Conservation (phyloP, 2,888 invertebrate genomes). For the Pherbina coryleti region DNA sequence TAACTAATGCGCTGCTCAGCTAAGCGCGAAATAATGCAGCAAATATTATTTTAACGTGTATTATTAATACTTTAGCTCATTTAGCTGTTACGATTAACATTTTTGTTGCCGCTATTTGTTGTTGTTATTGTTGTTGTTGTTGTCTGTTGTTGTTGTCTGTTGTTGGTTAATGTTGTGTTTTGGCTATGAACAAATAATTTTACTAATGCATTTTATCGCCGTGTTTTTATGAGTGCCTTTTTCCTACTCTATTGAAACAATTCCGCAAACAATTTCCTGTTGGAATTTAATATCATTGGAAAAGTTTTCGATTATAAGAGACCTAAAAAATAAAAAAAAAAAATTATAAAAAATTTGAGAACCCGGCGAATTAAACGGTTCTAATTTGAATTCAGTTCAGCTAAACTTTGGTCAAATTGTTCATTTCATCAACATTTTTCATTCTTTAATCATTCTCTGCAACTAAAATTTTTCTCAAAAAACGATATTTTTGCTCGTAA, state of each 20-base stretch:
- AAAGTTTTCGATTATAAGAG: neutral
- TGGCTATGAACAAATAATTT: constrained; percentile 14
- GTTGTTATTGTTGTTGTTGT: constrained; percentile 36
- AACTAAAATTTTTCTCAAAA: too few relatives aligned
- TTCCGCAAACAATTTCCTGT: constrained; percentile 8
- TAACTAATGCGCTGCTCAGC: constrained; percentile 43
- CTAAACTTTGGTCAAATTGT: too few relatives aligned
- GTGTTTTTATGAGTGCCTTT: neutral
- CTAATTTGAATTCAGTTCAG: too few relatives aligned
- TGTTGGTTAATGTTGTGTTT: constrained; percentile 9
- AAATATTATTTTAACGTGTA: constrained; percentile 32
- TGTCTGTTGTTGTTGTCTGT: neutral
- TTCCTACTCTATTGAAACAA: neutral
- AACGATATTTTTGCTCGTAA: too few relatives aligned
- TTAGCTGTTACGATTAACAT: constrained; percentile 21
- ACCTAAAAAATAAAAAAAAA: too few relatives aligned
- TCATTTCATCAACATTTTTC: too few relatives aligned
- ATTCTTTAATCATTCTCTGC: too few relatives aligned
- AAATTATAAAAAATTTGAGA: too few relatives aligned
- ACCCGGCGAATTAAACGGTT: too few relatives aligned
- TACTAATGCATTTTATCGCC: neutral
- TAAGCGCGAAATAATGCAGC: constrained; percentile 47
- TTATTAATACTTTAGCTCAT: constrained; percentile 36
- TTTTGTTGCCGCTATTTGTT: constrained; percentile 24
- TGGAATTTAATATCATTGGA: neutral